Conservation (phyloP, 2,888 invertebrate genomes). For the Netelia melanura region DNA sequence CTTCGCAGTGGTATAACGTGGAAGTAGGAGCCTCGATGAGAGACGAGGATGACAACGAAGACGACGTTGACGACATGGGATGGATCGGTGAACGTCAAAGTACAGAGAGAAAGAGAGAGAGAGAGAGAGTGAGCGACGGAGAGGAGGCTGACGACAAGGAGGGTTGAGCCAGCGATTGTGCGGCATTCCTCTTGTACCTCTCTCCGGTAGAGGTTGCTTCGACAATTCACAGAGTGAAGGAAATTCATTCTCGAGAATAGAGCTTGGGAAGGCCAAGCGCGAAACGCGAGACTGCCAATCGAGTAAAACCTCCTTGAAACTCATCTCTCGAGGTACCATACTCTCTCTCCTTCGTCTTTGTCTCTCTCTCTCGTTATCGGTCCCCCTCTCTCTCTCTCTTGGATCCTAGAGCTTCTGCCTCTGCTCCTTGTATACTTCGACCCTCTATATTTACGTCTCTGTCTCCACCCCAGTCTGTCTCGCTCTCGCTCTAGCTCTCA, state of each 20-base stretch:
- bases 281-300: slow-evolving; percentile 61
- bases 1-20: slow-evolving; percentile 61
- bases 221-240: neutral
- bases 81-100: slow-evolving; percentile 46
- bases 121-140: neutral
- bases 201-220: neutral
- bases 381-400: too few species aligned
- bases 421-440: slow-evolving; percentile 9
- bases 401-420: neutral
- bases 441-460: slow-evolving; percentile 8
- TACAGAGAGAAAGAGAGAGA: neutral
- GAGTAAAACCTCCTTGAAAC: slow-evolving; percentile 58
- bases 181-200: slow-evolving; percentile 40
- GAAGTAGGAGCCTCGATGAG: slow-evolving; percentile 58
- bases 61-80: slow-evolving; percentile 37
- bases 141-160: slow-evolving; percentile 19
- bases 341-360: too few species aligned
- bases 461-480: neutral
- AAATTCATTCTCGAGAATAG: neutral
- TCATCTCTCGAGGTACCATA: slow-evolving; percentile 27
- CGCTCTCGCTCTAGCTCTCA: neutral
- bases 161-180: slow-evolving; percentile 48
- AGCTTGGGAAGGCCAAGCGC: slow-evolving; percentile 23
- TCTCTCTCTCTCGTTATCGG: too few species aligned
- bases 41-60: slow-evolving; percentile 51